Percentiles rank a stretch among this genome's conserved stretches.
phyloP scores from a whole-genome alignment of 1,140 invertebrate genomes.

The Calycopis cecrops region DNA sequence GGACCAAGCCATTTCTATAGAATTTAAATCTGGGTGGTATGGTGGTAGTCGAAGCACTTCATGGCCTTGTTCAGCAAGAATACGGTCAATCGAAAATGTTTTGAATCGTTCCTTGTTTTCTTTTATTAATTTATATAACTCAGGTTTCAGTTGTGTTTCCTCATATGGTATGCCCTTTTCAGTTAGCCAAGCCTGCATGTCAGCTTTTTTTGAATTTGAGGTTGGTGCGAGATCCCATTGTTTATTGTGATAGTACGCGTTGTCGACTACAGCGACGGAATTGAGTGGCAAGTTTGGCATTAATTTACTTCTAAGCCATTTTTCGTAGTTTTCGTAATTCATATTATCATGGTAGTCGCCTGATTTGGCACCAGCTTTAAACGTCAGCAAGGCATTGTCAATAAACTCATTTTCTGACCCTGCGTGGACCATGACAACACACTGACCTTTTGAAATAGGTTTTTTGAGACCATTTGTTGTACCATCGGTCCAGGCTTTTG shows the following conservation, averaged over 20 bases:
- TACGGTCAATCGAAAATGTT: neutral
- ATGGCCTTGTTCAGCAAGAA: neutral
- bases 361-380: constrained; percentile 25
- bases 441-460: constrained; percentile 17
- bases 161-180: constrained; percentile 1
- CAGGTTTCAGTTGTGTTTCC: neutral
- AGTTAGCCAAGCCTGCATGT: constrained; percentile 1
- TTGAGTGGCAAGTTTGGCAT: constrained; percentile 20
- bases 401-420: constrained; percentile 28
- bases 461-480: constrained; percentile 9
- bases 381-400: constrained; percentile 20
- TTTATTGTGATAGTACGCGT: constrained; percentile 3
- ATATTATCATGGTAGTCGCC: constrained; percentile 34
- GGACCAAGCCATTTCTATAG: constrained; percentile 20
- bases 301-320: constrained; percentile 27
- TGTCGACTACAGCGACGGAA: neutral
- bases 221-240: constrained; percentile 5
- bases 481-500: neutral
- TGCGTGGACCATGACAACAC: constrained; percentile 21
- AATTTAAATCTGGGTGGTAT: constrained; percentile 18
- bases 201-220: neutral
- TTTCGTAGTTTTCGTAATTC: constrained; percentile 34
- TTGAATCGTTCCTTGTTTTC: neutral
- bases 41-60: neutral
- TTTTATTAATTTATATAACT: neutral